Conservation (phyloP, 2,797 vertebrate species). For the Poeciliopsis infans region DNA sequence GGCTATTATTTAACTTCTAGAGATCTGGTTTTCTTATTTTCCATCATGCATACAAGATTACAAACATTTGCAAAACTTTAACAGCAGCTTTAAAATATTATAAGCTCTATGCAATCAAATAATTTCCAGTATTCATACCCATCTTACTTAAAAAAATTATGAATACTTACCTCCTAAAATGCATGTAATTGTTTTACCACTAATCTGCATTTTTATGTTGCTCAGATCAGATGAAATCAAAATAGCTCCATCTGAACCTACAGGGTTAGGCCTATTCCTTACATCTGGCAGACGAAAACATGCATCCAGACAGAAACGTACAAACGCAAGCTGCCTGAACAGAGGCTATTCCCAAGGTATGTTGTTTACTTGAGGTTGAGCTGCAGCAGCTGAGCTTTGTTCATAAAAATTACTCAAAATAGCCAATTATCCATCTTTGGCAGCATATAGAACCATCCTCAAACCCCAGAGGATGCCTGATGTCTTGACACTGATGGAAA, state of each 20-base stretch:
- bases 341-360: slow-evolving; percentile 80
- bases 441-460: slow-evolving; percentile 71
- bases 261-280: slow-evolving; percentile 58
- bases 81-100: not conserved
- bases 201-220: slow-evolving; percentile 37
- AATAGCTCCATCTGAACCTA: slow-evolving; percentile 61
- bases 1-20: not conserved
- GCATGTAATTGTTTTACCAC: slow-evolving; percentile 12
- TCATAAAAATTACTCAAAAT: slow-evolving; percentile 83
- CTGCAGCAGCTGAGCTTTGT: slow-evolving; percentile 81
- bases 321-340: slow-evolving; percentile 56
- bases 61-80: not conserved
- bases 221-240: slow-evolving; percentile 58
- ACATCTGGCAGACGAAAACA: slow-evolving; percentile 65
- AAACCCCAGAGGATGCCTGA: slow-evolving; percentile 75
- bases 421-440: slow-evolving; percentile 84
- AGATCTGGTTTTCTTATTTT: not conserved
- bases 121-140: not conserved
- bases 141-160: not conserved
- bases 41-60: not conserved
- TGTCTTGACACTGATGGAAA: slow-evolving; percentile 79
- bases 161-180: slow-evolving; percentile 11
- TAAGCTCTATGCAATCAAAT: not conserved
- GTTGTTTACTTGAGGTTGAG: slow-evolving; percentile 81
- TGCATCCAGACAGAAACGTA: slow-evolving; percentile 64